A percentile compares a stretch with the other conserved stretches of the same genome.
Conservation (phyloP, 92 coral and sea anemone species). For the Paragorgia papillata region DNA sequence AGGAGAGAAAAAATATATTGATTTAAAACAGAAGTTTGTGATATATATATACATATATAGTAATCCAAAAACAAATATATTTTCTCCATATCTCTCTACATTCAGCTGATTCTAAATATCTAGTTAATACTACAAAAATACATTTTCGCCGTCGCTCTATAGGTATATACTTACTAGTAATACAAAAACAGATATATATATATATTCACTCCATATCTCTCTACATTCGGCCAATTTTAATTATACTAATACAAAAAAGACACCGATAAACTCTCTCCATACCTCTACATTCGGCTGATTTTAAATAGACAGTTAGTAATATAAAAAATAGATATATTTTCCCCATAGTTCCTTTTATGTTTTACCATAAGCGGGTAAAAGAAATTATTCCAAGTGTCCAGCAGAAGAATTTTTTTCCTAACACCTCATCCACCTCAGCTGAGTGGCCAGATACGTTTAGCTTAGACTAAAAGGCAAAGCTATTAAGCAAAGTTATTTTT, state of each 20-base stretch:
- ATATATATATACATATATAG: too few relatives aligned
- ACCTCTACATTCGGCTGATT: slow-evolving; percentile 20
- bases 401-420: not conserved
- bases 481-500: slow-evolving; percentile 2
- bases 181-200: too few relatives aligned
- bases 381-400: not conserved
- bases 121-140: slow-evolving; percentile 18
- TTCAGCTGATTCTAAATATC: slow-evolving; percentile 4
- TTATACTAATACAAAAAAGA: slow-evolving; percentile 14
- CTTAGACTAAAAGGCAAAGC: not conserved
- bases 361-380: not conserved
- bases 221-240: slow-evolving; percentile 4
- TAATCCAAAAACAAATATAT: too few relatives aligned
- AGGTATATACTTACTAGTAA: too few relatives aligned
- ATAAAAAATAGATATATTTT: slow-evolving; percentile 7
- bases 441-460: slow-evolving; percentile 3
- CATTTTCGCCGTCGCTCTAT: not conserved
- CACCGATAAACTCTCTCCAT: too few relatives aligned
- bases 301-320: slow-evolving; percentile 24
- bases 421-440: slow-evolving; percentile 1
- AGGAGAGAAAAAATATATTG: too few relatives aligned
- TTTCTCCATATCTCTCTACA: too few relatives aligned
- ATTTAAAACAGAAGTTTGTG: too few relatives aligned
- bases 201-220: too few relatives aligned
- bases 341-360: not conserved